Percentiles rank a stretch among this genome's conserved stretches.
Evolutionary conservation across 2,797 vertebrate genomes (phyloP).

Genomic region (Lepidocolaptes lacrymiger): DNA sequence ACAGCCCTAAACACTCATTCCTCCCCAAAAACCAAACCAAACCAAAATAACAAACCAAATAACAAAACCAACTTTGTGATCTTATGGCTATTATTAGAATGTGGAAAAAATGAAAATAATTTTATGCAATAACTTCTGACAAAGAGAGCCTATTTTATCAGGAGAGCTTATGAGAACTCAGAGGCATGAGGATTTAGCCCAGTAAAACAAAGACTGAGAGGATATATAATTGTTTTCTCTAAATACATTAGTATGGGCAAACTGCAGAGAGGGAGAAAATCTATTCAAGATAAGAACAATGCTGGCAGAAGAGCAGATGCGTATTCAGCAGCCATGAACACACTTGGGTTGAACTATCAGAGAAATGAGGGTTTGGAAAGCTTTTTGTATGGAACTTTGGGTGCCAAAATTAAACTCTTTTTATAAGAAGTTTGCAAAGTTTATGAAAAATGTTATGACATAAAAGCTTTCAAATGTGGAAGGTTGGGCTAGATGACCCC

Average conservation of each 20-base stretch:
- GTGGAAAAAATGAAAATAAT: neutral
- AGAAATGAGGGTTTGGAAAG: neutral
- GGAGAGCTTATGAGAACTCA: neutral
- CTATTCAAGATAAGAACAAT: neutral
- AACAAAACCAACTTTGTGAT: neutral
- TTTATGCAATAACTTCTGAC: neutral
- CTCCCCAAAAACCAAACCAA: neutral
- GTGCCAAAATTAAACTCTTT: neutral
- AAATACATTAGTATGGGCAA: neutral
- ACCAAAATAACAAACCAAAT: neutral
- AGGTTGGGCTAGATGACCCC: neutral
- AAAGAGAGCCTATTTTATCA: neutral
- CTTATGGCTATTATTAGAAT: neutral
- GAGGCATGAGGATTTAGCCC: neutral
- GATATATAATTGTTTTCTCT: slow-evolving; percentile 1
- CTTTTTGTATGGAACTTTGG: neutral
- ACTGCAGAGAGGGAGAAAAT: neutral
- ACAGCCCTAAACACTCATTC: fast-evolving
- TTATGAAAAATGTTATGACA: neutral
- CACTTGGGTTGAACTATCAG: neutral
- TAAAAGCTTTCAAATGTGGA: neutral
- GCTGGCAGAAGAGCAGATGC: neutral
- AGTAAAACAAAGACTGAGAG: neutral
- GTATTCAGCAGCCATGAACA: neutral
- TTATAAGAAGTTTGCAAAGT: neutral